These are phyloP conservation scores for Brachionus koreanus DNA, from an alignment of 1,140 invertebrate genomes.

Conservation along the genomic window DNA sequence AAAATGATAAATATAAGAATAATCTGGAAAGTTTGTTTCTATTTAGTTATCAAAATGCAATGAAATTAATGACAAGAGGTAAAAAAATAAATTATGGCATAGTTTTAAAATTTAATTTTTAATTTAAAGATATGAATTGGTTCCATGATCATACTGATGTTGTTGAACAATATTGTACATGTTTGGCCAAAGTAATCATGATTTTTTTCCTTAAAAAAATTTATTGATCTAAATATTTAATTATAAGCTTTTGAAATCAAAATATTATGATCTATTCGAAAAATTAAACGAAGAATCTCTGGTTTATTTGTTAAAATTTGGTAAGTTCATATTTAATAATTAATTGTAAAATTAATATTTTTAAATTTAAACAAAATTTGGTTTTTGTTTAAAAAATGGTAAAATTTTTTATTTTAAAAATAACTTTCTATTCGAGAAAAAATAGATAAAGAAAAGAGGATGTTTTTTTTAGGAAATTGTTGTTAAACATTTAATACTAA, in stretches of 20 bases:
- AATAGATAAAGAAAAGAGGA: too few species aligned
- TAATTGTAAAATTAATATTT: too few species aligned
- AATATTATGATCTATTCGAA: slow-evolving; percentile 43
- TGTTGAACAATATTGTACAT: slow-evolving; percentile 42
- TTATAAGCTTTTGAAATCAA: slow-evolving; percentile 32
- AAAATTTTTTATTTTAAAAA: too few species aligned
- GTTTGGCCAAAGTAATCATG: slow-evolving; percentile 2
- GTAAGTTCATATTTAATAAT: not conserved
- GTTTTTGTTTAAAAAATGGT: too few species aligned
- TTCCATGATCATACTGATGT: slow-evolving; percentile 44
- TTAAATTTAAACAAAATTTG: not conserved
- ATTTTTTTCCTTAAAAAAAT: not conserved
- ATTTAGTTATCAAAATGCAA: slow-evolving; percentile 5
- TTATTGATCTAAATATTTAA: not conserved
- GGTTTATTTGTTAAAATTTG: slow-evolving; percentile 33
- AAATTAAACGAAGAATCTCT: slow-evolving; percentile 19
- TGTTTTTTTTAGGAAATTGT: too few species aligned
- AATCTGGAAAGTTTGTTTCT: slow-evolving; percentile 8
- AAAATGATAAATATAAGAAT: slow-evolving; percentile 15
- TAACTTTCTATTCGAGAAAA: too few species aligned
- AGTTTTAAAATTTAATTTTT: not conserved
- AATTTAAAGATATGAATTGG: slow-evolving; percentile 35
- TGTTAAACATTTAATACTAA: too few species aligned
- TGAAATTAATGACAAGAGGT: slow-evolving; percentile 36
- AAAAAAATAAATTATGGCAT: not conserved